Conservation (phyloP, 1,140 invertebrate species). For the Lordiphosa stackelbergi region DNA sequence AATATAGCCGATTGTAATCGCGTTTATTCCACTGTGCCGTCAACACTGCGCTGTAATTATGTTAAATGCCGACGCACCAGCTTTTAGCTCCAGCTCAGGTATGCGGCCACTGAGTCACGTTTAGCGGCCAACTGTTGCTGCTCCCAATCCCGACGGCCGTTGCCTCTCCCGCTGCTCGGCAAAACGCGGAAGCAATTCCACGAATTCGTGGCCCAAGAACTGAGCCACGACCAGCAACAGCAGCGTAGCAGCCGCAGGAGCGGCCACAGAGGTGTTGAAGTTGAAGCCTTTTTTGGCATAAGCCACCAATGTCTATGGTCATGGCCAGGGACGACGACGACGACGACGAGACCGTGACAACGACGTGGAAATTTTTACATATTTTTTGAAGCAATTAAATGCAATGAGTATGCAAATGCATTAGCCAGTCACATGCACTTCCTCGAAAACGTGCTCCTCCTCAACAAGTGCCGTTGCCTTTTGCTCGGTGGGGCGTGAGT, state of each 20-base stretch:
- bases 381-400: conserved; percentile 72
- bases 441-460: conserved; percentile 52
- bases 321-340: conserved; percentile 14
- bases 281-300: conserved; percentile 63
- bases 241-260: conserved; percentile 22
- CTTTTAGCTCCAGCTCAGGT: conserved; percentile 40
- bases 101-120: conserved; percentile 69
- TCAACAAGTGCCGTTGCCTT: conserved; percentile 37
- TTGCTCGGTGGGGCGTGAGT: conserved; percentile 46
- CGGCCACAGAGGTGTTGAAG: conserved; percentile 35
- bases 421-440: conserved; percentile 45
- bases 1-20: neutral
- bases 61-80: conserved; percentile 65
- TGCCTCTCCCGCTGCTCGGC: conserved; percentile 34
- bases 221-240: conserved; percentile 45
- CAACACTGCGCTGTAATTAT: conserved; percentile 56
- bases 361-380: conserved; percentile 59
- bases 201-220: conserved; percentile 69
- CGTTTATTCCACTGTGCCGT: conserved; percentile 13
- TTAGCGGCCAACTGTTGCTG: conserved; percentile 53
- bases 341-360: conserved; percentile 56
- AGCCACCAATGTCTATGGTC: conserved; percentile 38
- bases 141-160: conserved; percentile 14
- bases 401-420: conserved; percentile 71
- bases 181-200: conserved; percentile 70